Evolutionary conservation across 2,797 vertebrate species (phyloP).

Genomic region (Dicrostonyx torquatus): DNA sequence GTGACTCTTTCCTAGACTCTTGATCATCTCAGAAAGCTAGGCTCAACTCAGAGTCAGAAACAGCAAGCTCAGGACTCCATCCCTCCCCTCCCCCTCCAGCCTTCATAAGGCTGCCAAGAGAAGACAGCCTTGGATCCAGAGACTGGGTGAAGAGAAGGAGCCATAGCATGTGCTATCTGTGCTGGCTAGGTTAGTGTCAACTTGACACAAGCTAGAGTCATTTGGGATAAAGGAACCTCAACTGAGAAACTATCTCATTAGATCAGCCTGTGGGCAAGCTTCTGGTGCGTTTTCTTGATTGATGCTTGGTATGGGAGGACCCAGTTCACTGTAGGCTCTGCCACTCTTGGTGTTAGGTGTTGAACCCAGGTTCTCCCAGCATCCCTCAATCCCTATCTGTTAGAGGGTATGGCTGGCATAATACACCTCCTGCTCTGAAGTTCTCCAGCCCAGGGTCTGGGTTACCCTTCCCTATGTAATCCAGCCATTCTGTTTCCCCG

Average conservation of each 20-base stretch:
- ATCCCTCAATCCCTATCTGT: not conserved
- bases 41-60: not conserved
- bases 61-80: not conserved
- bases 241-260: not conserved
- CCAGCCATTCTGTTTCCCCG: not conserved
- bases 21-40: not conserved
- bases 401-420: not conserved
- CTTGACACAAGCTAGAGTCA: not conserved
- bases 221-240: not conserved
- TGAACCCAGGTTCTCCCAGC: not conserved
- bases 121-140: not conserved
- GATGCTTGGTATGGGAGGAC: not conserved
- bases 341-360: not conserved
- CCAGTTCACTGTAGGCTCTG: not conserved
- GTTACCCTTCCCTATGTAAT: not conserved
- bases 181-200: not conserved
- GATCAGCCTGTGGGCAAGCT: not conserved
- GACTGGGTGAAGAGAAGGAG: not conserved
- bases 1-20: not conserved
- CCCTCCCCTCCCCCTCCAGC: not conserved
- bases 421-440: not conserved
- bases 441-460: not conserved
- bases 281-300: not conserved
- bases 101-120: not conserved
- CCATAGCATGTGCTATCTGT: not conserved